Base-by-base conservation (phyloP, 1,140 invertebrate species). In the Dysdera silvatica region DNA sequence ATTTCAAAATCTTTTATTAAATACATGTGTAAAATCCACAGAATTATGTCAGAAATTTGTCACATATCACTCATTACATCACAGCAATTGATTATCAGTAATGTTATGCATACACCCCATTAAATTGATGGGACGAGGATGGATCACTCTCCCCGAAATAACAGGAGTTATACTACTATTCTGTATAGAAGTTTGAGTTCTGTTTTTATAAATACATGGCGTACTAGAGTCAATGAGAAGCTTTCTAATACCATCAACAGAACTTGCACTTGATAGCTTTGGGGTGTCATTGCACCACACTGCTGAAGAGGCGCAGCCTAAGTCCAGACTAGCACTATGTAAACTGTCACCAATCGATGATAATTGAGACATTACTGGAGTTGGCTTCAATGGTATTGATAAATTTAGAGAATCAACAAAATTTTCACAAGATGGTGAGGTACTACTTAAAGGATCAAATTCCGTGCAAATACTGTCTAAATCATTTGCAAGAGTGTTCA, bases 261-360 rank as follows among this genome's bases (percentile, higher is more conserved):
- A 63, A 16, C 61, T 48, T 28, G 52, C 61, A 23, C 41, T 62
- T 3, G n/a, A 18, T 6, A 63, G 35, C 32, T 56, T 63, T 20
- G 12, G 41, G 4, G 24, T 37, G n/a, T 63, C 52, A 32, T 63
- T 41, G 31, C 18, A 40, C 43, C 28, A 10, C 10, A 40, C 33
- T 3, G 41, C 31, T 5, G 51, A 55, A 6, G 61, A 49, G 7
- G 28, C 4, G 24, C 52, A 63, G 14, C 62, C 62, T n/a, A 53
- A 23, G n/a, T 65, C 62, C 16, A 64, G 24, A n/a, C 62, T 65
- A 3, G 48, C 31, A 29, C 62, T 65, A 23, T 65, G 62, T n/a
- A 65, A 35, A 16, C 62, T 65, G 47, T 65, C 62, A 0, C 62
- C 62, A 26, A 58, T 65, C 10, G 62, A 65, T 6, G 62, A 65